Evolutionary conservation across 1,140 invertebrate genomes (phyloP), one percentile per base, ranked within the genome.

Genomic region (Hyles euphorbiae): DNA sequence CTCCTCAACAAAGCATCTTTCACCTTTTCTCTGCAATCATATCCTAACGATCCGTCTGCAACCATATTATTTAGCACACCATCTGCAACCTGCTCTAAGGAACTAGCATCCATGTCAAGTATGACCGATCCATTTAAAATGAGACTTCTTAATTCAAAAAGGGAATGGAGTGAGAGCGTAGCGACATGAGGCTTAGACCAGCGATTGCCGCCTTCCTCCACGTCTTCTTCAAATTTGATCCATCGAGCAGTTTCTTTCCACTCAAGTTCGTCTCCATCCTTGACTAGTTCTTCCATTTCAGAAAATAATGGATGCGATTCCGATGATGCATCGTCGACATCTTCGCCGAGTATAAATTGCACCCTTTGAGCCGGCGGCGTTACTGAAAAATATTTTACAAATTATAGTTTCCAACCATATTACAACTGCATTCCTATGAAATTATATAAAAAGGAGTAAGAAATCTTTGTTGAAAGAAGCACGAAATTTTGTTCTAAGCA

Each of bases 191-290:
- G 97, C 83, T 98, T 98, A 4, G 96, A 97, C 97, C 97, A 98
- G 53, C 97, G 90, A 78, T 98, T 97, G 52, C 97, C 96, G 33
- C 96, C 96, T 88, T 98, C 96, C 87, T 98, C 97, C 0, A 98
- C 97, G 78, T 98, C 96, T 83, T 98, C 97, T 78, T 98, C 97
- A 81, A 98, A 98, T 83, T 98, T 98, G 49, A 98, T 96, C 97
- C 97, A 98, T 73, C 97, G 93, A 12, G 97, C 97, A n/a, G 97
- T 98, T 90, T 98, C 97, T 83, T 97, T 98, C 97, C 97, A 98
- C 90, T 98, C 95, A 83, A 96, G 93, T 69, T 97, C 95, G 57
- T 96, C 96, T 58, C 96, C 96, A 46, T 96, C 95, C 68, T 92
- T 92, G 55, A 96, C 93, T 61, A 99, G 91, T 78, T 98, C 97